Conservation (phyloP, 2,797 vertebrate species). For the Eupleurogrammus muticus region DNA sequence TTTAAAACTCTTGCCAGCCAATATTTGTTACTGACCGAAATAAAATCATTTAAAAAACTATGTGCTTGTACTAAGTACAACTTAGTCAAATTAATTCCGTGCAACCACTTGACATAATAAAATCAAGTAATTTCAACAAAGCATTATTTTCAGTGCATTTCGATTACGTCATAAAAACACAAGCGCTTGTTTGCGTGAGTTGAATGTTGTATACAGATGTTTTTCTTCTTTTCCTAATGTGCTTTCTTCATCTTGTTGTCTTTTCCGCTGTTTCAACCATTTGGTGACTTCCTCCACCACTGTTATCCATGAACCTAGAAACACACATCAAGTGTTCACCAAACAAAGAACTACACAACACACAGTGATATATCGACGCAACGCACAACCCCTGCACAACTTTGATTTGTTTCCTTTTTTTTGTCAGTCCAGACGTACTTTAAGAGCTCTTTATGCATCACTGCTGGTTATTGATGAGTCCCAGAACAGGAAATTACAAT, state of each 20-base stretch:
- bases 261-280: neutral
- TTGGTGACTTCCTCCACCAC: too few relatives aligned
- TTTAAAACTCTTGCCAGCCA: too few relatives aligned
- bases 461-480: conserved; percentile 45
- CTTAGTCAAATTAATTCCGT: too few relatives aligned
- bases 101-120: too few relatives aligned
- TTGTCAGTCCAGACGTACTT: conserved; percentile 3
- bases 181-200: neutral
- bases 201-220: neutral
- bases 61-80: too few relatives aligned
- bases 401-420: conserved; percentile 21
- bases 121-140: too few relatives aligned
- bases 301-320: neutral
- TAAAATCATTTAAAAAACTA: too few relatives aligned
- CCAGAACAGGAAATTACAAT: conserved; percentile 57
- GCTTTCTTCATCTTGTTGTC: neutral
- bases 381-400: neutral
- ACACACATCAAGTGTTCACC: neutral
- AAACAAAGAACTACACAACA: neutral
- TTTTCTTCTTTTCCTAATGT: neutral
- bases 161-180: too few relatives aligned
- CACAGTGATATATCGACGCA: neutral
- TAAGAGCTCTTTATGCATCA: conserved; percentile 22
- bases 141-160: too few relatives aligned
- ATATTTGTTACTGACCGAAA: too few relatives aligned